Percentiles rank a stretch among this genome's conserved stretches.
Conservation (phyloP, 2,888 invertebrate genomes). For the Caenorhabditis sinica region DNA sequence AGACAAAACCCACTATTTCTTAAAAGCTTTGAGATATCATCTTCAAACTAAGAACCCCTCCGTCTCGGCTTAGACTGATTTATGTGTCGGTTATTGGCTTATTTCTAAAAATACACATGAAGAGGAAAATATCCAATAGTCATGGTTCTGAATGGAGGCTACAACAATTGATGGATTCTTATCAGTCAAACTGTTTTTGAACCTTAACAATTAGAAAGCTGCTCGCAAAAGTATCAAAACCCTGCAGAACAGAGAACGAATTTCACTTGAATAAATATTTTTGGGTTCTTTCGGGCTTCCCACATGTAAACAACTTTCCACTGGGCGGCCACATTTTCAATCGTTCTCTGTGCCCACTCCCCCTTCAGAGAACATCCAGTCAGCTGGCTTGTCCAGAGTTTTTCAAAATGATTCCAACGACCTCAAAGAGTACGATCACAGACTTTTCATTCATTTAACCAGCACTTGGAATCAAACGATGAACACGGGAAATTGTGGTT, state of each 20-base stretch:
- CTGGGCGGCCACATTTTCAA: constrained; percentile 33
- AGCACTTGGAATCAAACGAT: constrained; percentile 60
- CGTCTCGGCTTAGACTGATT: constrained; percentile 1
- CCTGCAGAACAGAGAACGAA: constrained; percentile 19
- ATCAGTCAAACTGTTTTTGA: not conserved
- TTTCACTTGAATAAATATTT: constrained; percentile 38
- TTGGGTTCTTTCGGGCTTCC: not conserved
- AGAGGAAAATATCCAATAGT: too few species aligned
- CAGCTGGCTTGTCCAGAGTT: constrained; percentile 31
- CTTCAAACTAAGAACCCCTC: not conserved
- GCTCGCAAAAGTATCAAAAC: not conserved
- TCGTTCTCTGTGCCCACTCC: constrained; percentile 52
- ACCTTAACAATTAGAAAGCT: not conserved
- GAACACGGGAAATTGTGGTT: constrained; percentile 56
- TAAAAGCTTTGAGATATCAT: constrained; percentile 9
- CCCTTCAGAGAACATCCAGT: constrained; percentile 47
- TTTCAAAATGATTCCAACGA: constrained; percentile 11
- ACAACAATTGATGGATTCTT: not conserved
- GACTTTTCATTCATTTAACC: constrained; percentile 57
- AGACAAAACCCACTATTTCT: constrained; percentile 3
- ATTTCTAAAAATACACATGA: too few species aligned
- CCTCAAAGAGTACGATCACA: constrained; percentile 41
- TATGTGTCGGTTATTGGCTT: not conserved
- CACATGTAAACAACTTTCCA: constrained; percentile 22
- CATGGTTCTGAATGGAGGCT: too few species aligned